Base-by-base conservation (phyloP, 2,888 invertebrate species). In the Rosalia funebris region DNA sequence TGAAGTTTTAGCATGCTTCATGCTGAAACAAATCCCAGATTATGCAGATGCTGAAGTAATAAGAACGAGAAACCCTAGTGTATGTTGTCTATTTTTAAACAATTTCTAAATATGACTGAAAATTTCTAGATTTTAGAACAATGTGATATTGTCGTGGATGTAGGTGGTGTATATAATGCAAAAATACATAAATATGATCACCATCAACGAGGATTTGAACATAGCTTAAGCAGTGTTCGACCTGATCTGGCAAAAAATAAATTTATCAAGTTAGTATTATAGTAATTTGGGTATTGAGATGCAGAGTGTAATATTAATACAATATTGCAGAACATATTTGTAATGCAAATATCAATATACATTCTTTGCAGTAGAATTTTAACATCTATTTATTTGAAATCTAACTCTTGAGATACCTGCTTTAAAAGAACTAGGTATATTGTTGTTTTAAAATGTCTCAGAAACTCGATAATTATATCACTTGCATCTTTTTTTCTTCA, bases 141-240 rank as follows among this genome's bases (percentile, higher is more conserved):
- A 1, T 98, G 98, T 82, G 95, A 98, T 76, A 89, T 98, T 68
- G 95, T 99, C 0, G 91, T 99, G 0, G 98, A 99, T 83, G 97
- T 98, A 2, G 98, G 98, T 1, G 91, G 89, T 0, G 86, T 86
- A 11, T 99, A 92, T 80, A 88, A 97, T 80, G 91, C 91, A 54
- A 82, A 83, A 0, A 88, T 79, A 58, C 87, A 90, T 62, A 85
- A 91, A 63, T 99, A 92, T 81, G 99, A 99, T 79, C 99, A 99
- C 80, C 99, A 99, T 79, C 98, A 99, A 82, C 87, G 88, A 57
- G 85, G 85, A 12, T 94, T 94, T 72, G 82, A 82, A 37, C 87
- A 89, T 42, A 89, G 90, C 0, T 81, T 93, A 36, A 88, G 88
- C 62, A 83, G 86, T 0, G 72, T 93, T 10, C 81, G 83, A 3